These are phyloP conservation scores for Omphaloscelis lunosa DNA, from an alignment of 2,888 invertebrate species.

Conservation along the genomic window DNA sequence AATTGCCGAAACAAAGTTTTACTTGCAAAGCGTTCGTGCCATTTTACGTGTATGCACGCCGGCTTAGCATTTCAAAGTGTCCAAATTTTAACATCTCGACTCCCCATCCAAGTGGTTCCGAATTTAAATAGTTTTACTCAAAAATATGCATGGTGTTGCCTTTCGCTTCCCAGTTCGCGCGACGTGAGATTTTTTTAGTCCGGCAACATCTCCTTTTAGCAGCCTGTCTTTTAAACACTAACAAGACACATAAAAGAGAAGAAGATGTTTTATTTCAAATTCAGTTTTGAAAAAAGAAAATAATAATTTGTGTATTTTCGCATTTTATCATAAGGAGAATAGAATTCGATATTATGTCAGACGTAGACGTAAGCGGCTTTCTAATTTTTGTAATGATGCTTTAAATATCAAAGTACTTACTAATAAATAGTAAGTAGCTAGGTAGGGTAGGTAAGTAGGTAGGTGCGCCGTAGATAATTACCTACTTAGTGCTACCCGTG, in stretches of 20 bases:
- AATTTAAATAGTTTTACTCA: constrained; percentile 63
- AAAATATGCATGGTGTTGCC: constrained; percentile 40
- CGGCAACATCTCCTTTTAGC: constrained; percentile 22
- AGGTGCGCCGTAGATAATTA: no score
- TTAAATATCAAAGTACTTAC: constrained; percentile 1
- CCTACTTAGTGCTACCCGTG: no score
- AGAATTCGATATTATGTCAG: not conserved
- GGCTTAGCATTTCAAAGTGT: constrained; percentile 58
- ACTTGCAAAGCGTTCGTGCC: constrained; percentile 35
- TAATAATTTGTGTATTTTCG: not conserved
- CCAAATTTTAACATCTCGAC: constrained; percentile 64
- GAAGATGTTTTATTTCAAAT: constrained; percentile 9
- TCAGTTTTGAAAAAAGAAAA: not conserved
- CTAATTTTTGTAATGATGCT: not conserved
- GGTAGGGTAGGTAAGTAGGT: no score
- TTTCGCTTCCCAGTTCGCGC: constrained; percentile 13
- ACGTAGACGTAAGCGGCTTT: not conserved
- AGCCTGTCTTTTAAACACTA: constrained; percentile 18
- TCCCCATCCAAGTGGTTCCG: constrained; percentile 60
- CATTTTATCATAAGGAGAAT: not conserved
- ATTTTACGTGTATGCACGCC: constrained; percentile 45
- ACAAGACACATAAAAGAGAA: not conserved
- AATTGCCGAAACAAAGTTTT: constrained; percentile 53
- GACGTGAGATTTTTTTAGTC: constrained; percentile 17
- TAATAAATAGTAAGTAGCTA: not conserved